Base-by-base conservation (phyloP, 2,797 vertebrate genomes). In the Danio albolineatus region DNA sequence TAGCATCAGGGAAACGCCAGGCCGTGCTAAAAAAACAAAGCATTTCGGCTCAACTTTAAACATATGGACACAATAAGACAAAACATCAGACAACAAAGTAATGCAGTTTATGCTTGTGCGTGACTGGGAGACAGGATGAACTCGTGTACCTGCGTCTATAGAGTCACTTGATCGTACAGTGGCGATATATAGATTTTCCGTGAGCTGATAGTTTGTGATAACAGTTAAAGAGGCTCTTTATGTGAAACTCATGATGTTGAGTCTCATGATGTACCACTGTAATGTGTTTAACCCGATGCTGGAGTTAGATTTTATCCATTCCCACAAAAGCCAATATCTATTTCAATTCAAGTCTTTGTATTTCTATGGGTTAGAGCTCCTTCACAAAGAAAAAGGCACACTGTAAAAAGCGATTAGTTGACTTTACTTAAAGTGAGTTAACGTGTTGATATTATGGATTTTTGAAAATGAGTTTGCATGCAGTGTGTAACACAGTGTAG, bases 1-100 rank as follows among this genome's bases (percentile, higher is more conserved):
- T 54, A 72, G 48, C 17, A 51, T 54, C 67, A 64, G 77, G 77
- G 72, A 79, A 79, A 54, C 21, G 3, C 6, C 41, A 49, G 28
- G 69, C 36, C 10, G 60, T 49, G 43, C 57, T 49, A 70, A 59
- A 78, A 14, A 78, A 70, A 61, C 56, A 77, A 19, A 16, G 10
- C 28, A 28, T 28, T 28, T 28, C 28, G 3, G 1, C 28, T 28
- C 28, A 3, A 36, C 57, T 61, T 72, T 41, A 62, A 79, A 72
- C 48, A 17, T 64, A 72, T 28, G 70, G 41, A 73, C 19, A 59
- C 17, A 44, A 46, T 10, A 16, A 51, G 60, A 51, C 36, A 41
- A 36, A 75, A 61, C 36, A 21, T 53, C 38, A 56, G 38, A 71
- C 12, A 56, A 71, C 17, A 56, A 43, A 71, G 51, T 10, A 13